These are phyloP conservation scores for Phlogophora meticulosa DNA, from an alignment of 2,888 invertebrate species.

Conservation along the genomic window DNA sequence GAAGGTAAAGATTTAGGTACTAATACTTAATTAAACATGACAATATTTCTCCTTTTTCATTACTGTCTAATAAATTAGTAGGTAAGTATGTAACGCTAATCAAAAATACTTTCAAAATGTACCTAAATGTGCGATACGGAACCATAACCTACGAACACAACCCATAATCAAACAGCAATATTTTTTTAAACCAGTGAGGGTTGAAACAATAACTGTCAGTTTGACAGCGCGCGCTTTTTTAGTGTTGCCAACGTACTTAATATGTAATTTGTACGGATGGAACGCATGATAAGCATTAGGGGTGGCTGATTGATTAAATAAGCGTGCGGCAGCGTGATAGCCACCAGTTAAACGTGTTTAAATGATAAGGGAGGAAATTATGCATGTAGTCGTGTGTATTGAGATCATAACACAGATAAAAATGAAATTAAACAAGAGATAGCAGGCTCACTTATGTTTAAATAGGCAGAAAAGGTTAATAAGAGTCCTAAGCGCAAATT, in stretches of 20 bases:
- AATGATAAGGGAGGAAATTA: constrained; percentile 78
- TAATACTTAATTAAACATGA: too few relatives aligned
- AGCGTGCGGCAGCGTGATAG: constrained; percentile 86
- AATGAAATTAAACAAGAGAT: constrained; percentile 1
- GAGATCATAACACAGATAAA: constrained; percentile 36
- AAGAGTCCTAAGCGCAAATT: not conserved
- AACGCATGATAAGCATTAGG: constrained; percentile 83
- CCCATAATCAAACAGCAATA: constrained; percentile 46
- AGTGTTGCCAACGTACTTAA: constrained; percentile 84
- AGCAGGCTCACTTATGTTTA: not conserved
- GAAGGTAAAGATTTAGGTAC: too few relatives aligned
- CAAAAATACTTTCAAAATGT: too few relatives aligned
- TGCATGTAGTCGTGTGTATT: constrained; percentile 50
- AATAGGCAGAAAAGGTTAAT: not conserved
- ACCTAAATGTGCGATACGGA: constrained; percentile 39
- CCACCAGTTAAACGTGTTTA: constrained; percentile 81
- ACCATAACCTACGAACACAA: constrained; percentile 21
- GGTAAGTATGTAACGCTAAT: too few relatives aligned
- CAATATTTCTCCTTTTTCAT: too few relatives aligned
- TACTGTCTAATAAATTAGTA: too few relatives aligned
- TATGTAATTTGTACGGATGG: constrained; percentile 90
- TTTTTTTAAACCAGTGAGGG: constrained; percentile 75
- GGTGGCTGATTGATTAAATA: constrained; percentile 90
- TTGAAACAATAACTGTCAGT: constrained; percentile 77
- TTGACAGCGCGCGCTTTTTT: constrained; percentile 84